Evolutionary conservation across 2,888 invertebrate genomes (phyloP).

Genomic region (Rhamnusium bicolor): DNA sequence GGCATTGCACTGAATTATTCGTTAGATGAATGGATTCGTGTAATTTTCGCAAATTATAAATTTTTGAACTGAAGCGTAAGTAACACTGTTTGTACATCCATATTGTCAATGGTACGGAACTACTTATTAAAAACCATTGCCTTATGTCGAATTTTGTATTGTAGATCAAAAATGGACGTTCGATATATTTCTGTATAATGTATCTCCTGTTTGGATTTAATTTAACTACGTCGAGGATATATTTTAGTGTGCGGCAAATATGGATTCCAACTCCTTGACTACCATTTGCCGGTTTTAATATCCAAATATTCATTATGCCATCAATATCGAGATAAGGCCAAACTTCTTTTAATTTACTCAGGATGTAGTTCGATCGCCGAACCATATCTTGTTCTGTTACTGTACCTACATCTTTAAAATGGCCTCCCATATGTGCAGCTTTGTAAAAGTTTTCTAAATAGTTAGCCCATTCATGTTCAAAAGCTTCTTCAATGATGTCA

Average conservation of each 20-base stretch:
- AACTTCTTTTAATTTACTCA: conserved; percentile 75
- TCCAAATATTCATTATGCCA: conserved; percentile 90
- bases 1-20: conserved; percentile 89
- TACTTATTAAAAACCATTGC: conserved; percentile 90
- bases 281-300: conserved; percentile 88
- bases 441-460: conserved; percentile 80
- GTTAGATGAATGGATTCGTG: conserved; percentile 91
- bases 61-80: conserved; percentile 85
- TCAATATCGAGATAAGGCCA: conserved; percentile 81
- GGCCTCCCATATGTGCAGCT: conserved; percentile 75
- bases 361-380: conserved; percentile 73
- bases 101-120: conserved; percentile 83
- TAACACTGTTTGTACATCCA: conserved; percentile 93
- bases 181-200: conserved; percentile 91
- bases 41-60: conserved; percentile 78
- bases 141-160: conserved; percentile 94
- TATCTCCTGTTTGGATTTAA: conserved; percentile 77
- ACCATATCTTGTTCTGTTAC: conserved; percentile 61
- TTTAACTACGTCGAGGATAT: conserved; percentile 78
- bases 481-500: conserved; percentile 62
- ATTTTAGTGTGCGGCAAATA: conserved; percentile 75
- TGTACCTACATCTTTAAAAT: conserved; percentile 70
- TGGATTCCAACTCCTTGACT: conserved; percentile 89
- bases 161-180: conserved; percentile 84
- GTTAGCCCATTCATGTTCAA: conserved; percentile 78